Percentiles rank a stretch among this genome's conserved stretches.
These are phyloP conservation scores for Prosapia bicincta DNA, from an alignment of 2,888 invertebrate genomes.

Conservation along the genomic window DNA sequence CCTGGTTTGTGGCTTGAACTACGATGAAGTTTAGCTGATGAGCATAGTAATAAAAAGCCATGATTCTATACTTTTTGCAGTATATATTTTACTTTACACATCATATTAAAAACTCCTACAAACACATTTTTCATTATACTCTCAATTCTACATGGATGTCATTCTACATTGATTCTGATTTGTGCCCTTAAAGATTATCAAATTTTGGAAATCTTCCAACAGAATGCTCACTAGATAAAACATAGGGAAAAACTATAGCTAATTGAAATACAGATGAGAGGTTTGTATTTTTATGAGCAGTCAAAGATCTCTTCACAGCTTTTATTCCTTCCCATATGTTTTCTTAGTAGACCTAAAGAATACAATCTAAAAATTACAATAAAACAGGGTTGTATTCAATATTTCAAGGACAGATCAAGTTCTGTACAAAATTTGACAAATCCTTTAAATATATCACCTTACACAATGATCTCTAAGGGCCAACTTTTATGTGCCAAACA, in stretches of 20 bases:
- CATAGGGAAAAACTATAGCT: constrained; percentile 34
- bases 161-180: too few species aligned
- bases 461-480: constrained; percentile 15
- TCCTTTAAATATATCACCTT: constrained; percentile 8
- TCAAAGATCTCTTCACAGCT: constrained; percentile 28
- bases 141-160: too few species aligned
- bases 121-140: too few species aligned
- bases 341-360: constrained; percentile 21
- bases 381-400: background rate
- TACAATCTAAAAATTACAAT: constrained; percentile 16
- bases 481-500: constrained; percentile 11
- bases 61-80: too few species aligned
- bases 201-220: constrained; percentile 35
- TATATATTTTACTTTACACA: too few species aligned
- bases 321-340: constrained; percentile 32
- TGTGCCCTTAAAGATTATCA: constrained; percentile 19
- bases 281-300: constrained; percentile 36
- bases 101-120: too few species aligned
- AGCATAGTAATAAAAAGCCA: too few species aligned
- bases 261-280: constrained; percentile 31
- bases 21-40: too few species aligned
- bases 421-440: constrained; percentile 11
- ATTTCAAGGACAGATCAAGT: constrained; percentile 7
- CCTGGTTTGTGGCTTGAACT: too few species aligned
- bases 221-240: constrained; percentile 28